Conservation (phyloP, 2,888 invertebrate genomes). For the Amaurobius ferox region DNA sequence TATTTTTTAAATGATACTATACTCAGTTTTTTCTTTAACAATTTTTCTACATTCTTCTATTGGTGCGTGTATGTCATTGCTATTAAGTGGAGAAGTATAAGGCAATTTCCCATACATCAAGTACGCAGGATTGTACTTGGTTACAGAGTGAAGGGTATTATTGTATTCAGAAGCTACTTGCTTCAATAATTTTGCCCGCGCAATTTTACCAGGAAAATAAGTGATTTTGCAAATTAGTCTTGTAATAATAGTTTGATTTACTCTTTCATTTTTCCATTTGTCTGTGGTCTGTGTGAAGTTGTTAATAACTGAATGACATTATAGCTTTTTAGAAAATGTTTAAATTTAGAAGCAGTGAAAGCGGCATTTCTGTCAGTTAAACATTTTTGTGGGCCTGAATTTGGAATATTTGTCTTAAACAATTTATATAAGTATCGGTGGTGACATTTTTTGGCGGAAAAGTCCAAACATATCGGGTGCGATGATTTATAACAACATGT, state of each 20-base stretch:
- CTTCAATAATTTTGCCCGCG: not conserved
- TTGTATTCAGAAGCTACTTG: not conserved
- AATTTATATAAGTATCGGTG: conserved; percentile 2
- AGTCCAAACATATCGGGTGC: not conserved
- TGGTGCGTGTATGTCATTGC: not conserved
- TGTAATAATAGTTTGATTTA: not conserved
- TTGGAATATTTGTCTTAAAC: not conserved
- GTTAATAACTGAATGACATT: not conserved
- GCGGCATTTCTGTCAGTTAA: not conserved
- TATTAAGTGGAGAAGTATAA: not conserved
- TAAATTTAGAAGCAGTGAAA: not conserved
- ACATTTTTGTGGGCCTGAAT: not conserved
- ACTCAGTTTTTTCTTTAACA: not conserved
- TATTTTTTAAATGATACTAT: not conserved
- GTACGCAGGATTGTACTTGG: not conserved
- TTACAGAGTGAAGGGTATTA: not conserved
- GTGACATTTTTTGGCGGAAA: not conserved
- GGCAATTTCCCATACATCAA: conserved; percentile 1
- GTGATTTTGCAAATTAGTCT: not conserved
- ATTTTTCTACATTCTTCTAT: conserved; percentile 15
- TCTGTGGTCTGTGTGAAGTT: not conserved
- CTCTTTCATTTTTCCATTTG: not conserved
- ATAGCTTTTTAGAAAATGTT: not conserved
- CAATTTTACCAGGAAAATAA: not conserved
- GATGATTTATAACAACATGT: not conserved